Evolutionary conservation across 2,797 vertebrate genomes (phyloP).

Genomic region (Esox masquinongy): DNA sequence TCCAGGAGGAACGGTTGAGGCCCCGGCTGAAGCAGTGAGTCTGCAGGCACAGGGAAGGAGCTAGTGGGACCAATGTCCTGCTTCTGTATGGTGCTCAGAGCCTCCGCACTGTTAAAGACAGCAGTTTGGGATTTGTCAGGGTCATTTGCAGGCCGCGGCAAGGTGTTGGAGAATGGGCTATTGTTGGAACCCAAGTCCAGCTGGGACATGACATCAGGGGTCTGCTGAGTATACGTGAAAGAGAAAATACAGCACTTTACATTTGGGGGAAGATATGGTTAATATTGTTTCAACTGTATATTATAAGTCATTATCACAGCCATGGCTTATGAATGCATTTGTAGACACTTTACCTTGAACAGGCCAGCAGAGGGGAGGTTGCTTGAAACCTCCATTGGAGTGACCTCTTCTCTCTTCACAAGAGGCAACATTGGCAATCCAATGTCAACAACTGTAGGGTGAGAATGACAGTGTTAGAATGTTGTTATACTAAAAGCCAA

Average conservation of each 20-base stretch:
- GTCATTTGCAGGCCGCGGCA: constrained; percentile 82
- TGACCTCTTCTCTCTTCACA: constrained; percentile 93
- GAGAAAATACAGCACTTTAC: not conserved
- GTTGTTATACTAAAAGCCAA: not conserved
- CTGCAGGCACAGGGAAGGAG: constrained; percentile 82
- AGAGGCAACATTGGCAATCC: constrained; percentile 86
- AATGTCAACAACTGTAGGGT: constrained; percentile 81
- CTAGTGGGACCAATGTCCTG: constrained; percentile 84
- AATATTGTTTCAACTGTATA: not conserved
- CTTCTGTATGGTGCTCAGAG: constrained; percentile 86
- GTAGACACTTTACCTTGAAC: constrained; percentile 77
- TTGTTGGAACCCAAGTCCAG: constrained; percentile 77
- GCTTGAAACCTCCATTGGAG: constrained; percentile 94
- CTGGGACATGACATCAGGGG: constrained; percentile 80
- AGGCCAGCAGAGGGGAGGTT: constrained; percentile 80
- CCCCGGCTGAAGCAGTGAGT: constrained; percentile 85
- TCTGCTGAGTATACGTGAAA: constrained; percentile 63
- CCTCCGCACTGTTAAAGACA: constrained; percentile 80
- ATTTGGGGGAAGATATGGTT: not conserved
- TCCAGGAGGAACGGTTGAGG: constrained; percentile 82
- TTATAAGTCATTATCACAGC: not conserved
- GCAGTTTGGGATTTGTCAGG: constrained; percentile 81
- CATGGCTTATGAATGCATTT: not conserved
- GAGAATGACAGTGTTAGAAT: constrained; percentile 9
- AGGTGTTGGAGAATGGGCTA: constrained; percentile 77